phyloP scores from a whole-genome alignment of 2,888 invertebrate species.

The Polia nebulosa region DNA sequence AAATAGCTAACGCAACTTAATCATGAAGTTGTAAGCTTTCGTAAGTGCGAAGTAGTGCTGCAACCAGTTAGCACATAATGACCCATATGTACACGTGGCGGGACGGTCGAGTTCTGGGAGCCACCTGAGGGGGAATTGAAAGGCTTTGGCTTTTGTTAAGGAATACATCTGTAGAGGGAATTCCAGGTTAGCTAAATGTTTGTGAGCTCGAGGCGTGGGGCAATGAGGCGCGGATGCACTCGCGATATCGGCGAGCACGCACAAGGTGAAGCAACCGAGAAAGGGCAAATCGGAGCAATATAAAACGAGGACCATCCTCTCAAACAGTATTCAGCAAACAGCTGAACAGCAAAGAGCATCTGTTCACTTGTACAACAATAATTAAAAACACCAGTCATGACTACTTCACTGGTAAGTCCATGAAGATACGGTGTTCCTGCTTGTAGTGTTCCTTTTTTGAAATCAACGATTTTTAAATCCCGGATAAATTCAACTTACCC shows the following conservation, averaged over 20 bases:
- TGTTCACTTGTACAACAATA: slow-evolving; percentile 73
- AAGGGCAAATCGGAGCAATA: slow-evolving; percentile 89
- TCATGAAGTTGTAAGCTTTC: slow-evolving; percentile 63
- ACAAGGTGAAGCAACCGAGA: slow-evolving; percentile 90
- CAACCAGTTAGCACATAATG: slow-evolving; percentile 46
- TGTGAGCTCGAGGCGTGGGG: slow-evolving; percentile 75
- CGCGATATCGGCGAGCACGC: slow-evolving; percentile 81
- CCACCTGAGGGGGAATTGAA: slow-evolving; percentile 22
- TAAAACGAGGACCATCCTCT: slow-evolving; percentile 89
- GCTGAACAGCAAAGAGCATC: slow-evolving; percentile 79
- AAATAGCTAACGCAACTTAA: slow-evolving; percentile 62
- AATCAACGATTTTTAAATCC: not conserved
- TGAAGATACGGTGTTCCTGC: slow-evolving; percentile 17
- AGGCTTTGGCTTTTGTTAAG: slow-evolving; percentile 37
- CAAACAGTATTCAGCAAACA: slow-evolving; percentile 84
- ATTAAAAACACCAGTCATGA: slow-evolving; percentile 78
- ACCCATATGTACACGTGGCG: slow-evolving; percentile 33
- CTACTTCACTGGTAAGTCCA: slow-evolving; percentile 82
- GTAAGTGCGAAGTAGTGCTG: slow-evolving; percentile 49
- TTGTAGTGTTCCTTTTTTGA: not conserved
- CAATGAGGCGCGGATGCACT: slow-evolving; percentile 76
- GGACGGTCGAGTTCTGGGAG: slow-evolving; percentile 6
- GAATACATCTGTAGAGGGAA: slow-evolving; percentile 60
- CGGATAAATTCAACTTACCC: not conserved
- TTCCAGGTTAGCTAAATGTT: slow-evolving; percentile 71